Percentiles rank a stretch among this genome's conserved stretches.
These are phyloP conservation scores for Promerops cafer DNA, from an alignment of 2,113 vertebrate species.

Conservation along the genomic window DNA sequence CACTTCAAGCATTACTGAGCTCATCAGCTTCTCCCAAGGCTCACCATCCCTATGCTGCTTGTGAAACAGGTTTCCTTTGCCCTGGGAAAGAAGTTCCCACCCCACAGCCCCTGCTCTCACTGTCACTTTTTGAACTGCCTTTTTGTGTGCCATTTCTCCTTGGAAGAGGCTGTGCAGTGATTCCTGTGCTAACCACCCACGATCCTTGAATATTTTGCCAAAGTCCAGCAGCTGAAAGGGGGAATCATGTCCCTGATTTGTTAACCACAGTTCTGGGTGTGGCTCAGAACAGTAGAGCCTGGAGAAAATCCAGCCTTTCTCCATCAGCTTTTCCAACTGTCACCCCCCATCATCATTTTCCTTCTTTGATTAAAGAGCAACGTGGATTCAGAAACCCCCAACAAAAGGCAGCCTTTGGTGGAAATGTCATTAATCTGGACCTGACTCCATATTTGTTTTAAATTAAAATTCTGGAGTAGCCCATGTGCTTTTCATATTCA, in stretches of 20 bases:
- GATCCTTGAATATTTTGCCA: neutral
- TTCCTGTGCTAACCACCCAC: neutral
- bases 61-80: neutral
- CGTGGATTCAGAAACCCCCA: neutral
- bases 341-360: neutral
- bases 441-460: constrained; percentile 50
- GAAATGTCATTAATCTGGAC: constrained; percentile 30
- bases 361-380: neutral
- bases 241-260: neutral
- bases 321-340: constrained; percentile 22
- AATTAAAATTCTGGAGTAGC: constrained; percentile 24
- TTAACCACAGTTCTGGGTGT: neutral
- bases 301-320: constrained; percentile 14
- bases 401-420: neutral
- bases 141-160: neutral
- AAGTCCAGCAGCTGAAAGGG: neutral
- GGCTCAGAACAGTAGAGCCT: constrained; percentile 16
- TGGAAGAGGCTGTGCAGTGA: neutral
- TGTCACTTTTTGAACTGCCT: neutral
- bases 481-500: constrained; percentile 62
- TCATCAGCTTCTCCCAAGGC: neutral
- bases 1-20: neutral
- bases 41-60: neutral
- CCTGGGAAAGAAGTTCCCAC: neutral
- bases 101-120: neutral